Percentiles rank a stretch among this genome's conserved stretches.
phyloP scores from a whole-genome alignment of 2,888 invertebrate species.

The Gortyna flavago region DNA sequence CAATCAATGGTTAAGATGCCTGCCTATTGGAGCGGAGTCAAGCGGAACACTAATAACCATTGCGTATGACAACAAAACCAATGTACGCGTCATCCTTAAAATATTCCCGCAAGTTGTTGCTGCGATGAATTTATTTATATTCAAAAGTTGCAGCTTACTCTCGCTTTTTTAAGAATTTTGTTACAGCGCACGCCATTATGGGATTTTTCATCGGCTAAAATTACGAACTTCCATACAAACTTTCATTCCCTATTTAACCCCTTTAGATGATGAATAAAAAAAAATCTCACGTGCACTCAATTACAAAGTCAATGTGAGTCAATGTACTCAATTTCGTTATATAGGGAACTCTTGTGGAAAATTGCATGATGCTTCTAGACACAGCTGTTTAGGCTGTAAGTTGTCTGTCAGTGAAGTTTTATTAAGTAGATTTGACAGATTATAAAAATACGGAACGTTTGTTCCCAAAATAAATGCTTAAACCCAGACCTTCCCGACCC shows the following conservation, averaged over 20 bases:
- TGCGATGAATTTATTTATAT: background rate
- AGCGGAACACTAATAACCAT: slow-evolving; percentile 32
- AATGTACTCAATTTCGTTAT: too few relatives aligned
- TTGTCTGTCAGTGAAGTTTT: too few relatives aligned
- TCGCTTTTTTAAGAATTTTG: background rate
- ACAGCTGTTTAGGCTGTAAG: background rate
- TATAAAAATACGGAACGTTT: background rate
- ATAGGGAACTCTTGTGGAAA: background rate
- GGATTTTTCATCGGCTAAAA: background rate
- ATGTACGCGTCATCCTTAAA: slow-evolving; percentile 5
- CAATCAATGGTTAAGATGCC: slow-evolving; percentile 41
- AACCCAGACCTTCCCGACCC: too few relatives aligned
- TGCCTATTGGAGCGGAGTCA: slow-evolving; percentile 49
- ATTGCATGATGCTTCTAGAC: background rate
- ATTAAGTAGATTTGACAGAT: background rate
- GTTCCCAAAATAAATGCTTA: background rate
- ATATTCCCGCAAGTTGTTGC: background rate
- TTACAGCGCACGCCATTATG: background rate
- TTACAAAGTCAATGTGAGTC: too few relatives aligned
- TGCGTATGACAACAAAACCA: slow-evolving; percentile 21
- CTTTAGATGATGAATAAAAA: background rate
- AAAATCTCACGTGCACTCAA: too few relatives aligned
- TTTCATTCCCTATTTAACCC: background rate
- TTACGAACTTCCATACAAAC: background rate
- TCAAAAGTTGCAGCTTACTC: background rate